These are phyloP conservation scores for Geodia barretti DNA, from an alignment of 37 sponge, comb jelly and placozoan species.

Conservation along the genomic window DNA sequence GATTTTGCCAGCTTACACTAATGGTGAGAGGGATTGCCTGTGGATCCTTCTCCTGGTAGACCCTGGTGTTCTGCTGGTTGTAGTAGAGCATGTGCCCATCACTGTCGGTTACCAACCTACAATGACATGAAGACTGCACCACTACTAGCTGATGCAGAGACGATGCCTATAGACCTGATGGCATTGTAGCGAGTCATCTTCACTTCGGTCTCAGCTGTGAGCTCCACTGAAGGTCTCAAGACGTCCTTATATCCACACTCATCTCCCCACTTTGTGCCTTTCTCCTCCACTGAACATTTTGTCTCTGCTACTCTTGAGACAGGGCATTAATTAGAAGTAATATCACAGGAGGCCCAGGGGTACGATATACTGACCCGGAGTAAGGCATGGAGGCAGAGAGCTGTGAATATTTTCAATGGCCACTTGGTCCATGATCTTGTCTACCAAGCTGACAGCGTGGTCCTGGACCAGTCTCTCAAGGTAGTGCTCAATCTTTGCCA, in stretches of 20 bases:
- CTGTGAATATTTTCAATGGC: slow-evolving; percentile 35
- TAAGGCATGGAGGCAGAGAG: slow-evolving; percentile 73
- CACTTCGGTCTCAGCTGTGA: slow-evolving; percentile 37
- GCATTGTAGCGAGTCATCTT: slow-evolving; percentile 53
- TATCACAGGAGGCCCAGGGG: slow-evolving; percentile 2
- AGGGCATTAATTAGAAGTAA: neutral
- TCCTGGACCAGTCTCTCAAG: slow-evolving; percentile 47
- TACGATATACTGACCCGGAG: slow-evolving; percentile 44
- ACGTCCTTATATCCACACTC: slow-evolving; percentile 19
- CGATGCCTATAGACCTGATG: slow-evolving; percentile 41
- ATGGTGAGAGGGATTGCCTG: slow-evolving; percentile 28
- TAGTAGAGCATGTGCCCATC: slow-evolving; percentile 43
- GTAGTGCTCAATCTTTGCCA: slow-evolving; percentile 42
- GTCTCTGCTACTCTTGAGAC: slow-evolving; percentile 35
- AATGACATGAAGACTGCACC: neutral
- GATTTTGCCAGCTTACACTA: slow-evolving; percentile 31
- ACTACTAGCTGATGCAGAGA: neutral
- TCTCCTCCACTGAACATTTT: neutral
- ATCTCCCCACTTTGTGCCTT: slow-evolving; percentile 35
- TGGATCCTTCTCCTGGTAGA: slow-evolving; percentile 67
- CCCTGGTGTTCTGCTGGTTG: slow-evolving; percentile 71
- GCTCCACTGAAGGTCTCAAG: no score
- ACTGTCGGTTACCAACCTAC: slow-evolving; percentile 51
- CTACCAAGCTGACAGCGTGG: slow-evolving; percentile 60
- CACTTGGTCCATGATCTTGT: slow-evolving; percentile 80